Evolutionary conservation across 2,113 vertebrate genomes (phyloP), one percentile per base, ranked within the genome.

Genomic region (Thalassarche chlororhynchos): DNA sequence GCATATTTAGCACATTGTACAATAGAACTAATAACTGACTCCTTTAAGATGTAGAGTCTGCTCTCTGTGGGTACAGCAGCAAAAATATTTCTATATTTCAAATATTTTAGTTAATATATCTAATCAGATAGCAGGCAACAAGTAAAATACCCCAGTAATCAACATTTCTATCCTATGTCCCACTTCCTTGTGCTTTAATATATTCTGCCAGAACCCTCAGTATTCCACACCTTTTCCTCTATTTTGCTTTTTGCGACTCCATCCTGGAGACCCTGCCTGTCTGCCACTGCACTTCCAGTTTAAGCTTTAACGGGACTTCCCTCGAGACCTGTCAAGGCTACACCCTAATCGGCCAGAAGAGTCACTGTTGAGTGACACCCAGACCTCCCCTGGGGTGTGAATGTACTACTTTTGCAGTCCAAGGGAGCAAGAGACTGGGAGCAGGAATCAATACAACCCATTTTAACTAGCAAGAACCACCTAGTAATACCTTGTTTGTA

Each of bases 401-500:
- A 89, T 6, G 2, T 36, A 62, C 95, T 84, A 38, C 90, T 87
- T 62, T 58, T 60, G 94, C 70, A 84, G 92, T 85, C 89, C 92
- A n/a, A 18, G n/a, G 32, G 79, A 94, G 76, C 87, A 92, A 47
- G 81, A 89, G 54, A 79, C 75, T 44, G 77, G 78, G 71, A 84
- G 68, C 87, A 42, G 29, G 76, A 92, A 98, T 98, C 87, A 60
- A 98, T 98, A 96, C 84, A 97, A 85, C 87, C 94, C 95, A 94
- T 98, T 98, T 98, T 97, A 98, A 97, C 96, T 77, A 96, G 96
- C 96, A 96, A 97, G 97, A 97, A 97, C 96, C 94, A 95, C 96
- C 97, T 96, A 91, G 97, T 97, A 98, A 98, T 97, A 97, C 95
- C 98, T 98, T 97, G 97, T 98, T 98, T 98, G 96, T 98, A 98